These are phyloP conservation scores for Podabrus alpinus DNA, from an alignment of 2,888 invertebrate genomes.

Conservation along the genomic window DNA sequence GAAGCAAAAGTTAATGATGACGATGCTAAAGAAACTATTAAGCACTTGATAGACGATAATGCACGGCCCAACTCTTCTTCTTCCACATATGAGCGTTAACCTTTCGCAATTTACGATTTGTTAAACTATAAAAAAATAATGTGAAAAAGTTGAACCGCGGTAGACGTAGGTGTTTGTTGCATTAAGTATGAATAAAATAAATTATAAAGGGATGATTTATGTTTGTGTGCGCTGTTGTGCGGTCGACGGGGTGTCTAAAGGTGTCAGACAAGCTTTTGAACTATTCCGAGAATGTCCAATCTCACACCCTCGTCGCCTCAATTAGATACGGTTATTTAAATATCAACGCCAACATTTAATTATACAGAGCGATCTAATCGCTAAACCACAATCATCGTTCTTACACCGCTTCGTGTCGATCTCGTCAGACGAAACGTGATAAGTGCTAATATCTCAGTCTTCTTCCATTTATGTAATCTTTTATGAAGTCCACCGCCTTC, in stretches of 20 bases:
- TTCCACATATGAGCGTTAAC: conserved; percentile 20
- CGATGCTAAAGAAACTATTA: conserved; percentile 23
- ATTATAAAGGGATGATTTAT: conserved; percentile 34
- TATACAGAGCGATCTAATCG: conserved; percentile 5
- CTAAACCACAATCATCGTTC: not conserved
- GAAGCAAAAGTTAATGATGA: conserved; percentile 14
- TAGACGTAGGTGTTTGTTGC: conserved; percentile 30
- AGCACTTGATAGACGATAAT: conserved; percentile 25
- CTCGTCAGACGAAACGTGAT: not conserved
- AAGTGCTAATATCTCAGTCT: not conserved
- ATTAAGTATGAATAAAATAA: conserved; percentile 33
- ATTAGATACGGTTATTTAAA: conserved; percentile 32
- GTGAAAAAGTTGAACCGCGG: conserved; percentile 15
- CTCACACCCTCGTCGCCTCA: conserved; percentile 32
- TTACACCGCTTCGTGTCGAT: not conserved
- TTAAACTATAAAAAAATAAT: conserved; percentile 23
- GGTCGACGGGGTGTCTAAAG: conserved; percentile 30
- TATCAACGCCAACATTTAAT: conserved; percentile 20
- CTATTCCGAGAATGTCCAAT: conserved; percentile 34
- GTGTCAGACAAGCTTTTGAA: conserved; percentile 33
- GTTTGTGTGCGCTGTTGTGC: conserved; percentile 26
- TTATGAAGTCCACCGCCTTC: not conserved
- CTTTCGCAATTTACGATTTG: conserved; percentile 25
- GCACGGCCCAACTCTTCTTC: not conserved
- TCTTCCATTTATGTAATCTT: not conserved